phyloP scores from a whole-genome alignment of 2,113 vertebrate species.

The Anhinga rufa region DNA sequence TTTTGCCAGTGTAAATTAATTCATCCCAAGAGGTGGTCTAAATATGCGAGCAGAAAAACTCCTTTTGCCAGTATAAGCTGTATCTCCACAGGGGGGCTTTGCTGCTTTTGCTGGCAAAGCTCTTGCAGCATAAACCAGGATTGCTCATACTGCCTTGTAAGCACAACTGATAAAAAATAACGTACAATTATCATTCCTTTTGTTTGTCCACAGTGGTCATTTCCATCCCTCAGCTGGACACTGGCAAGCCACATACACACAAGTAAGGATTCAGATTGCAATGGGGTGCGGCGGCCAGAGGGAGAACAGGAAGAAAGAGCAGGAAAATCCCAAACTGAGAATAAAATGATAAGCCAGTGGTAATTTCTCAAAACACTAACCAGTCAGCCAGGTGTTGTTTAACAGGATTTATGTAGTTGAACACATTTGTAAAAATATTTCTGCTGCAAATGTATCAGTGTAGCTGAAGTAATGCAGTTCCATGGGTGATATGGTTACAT shows the following conservation, averaged over 20 bases:
- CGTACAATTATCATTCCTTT: not conserved
- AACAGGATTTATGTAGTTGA: not conserved
- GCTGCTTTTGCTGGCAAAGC: slow-evolving; percentile 45
- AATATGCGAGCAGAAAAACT: slow-evolving; percentile 24
- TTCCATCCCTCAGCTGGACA: not conserved
- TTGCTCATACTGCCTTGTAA: slow-evolving; percentile 39
- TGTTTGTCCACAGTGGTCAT: not conserved
- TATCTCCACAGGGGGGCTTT: not conserved
- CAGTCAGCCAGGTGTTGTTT: not conserved
- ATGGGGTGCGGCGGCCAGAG: rapidly evolving
- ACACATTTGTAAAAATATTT: not conserved
- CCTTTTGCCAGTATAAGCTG: slow-evolving; percentile 39
- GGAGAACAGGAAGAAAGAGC: not conserved
- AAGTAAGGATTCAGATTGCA: not conserved
- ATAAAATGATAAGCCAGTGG: not conserved
- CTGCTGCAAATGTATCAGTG: not conserved
- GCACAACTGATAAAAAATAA: slow-evolving; percentile 43
- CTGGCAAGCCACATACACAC: not conserved
- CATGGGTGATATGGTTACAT: not conserved
- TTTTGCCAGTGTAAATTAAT: slow-evolving; percentile 55
- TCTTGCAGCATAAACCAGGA: not conserved
- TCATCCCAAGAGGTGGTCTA: slow-evolving; percentile 28
- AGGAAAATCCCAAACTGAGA: not conserved
- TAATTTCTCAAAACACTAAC: not conserved
- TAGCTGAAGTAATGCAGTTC: not conserved